Base-by-base conservation (phyloP, 2,113 vertebrate species). In the Azemiops feae region DNA sequence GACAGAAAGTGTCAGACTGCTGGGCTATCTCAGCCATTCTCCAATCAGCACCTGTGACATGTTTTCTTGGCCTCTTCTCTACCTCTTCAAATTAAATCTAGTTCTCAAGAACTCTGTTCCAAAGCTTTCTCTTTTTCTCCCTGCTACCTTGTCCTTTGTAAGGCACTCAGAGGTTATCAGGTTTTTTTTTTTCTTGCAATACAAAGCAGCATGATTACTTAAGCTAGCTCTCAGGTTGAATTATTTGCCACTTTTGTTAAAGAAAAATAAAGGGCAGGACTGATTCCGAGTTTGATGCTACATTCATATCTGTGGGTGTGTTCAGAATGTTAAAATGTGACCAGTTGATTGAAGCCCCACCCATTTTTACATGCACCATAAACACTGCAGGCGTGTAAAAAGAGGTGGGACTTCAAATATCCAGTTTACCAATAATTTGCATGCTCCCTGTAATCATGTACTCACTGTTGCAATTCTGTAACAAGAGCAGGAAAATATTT, bases 51-150 rank as follows among this genome's bases (percentile, higher is more conserved):
- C 60, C 4, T 30, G n/a, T 39, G 90, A 25, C 91, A 91, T n/a
- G 0, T 2, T 52, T 87, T 91, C 55, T 34, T 74, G 53, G 85
- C 55, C 91, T 92, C 92, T 88, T 20, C 91, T 93, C 69, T 52
- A 23, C 87, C 55, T 34, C 52, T 91, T 95, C 89, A 94, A 94
- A 96, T 92, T 93, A 94, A 97, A 94, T 81, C 22, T 53, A 60
- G 23, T 90, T 50, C 55, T 69, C 25, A 50, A 87, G 95, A 92
- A 34, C 85, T 0, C 30, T 9, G 12, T 88, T 94, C 94, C 89
- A 93, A 92, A 0, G 88, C 58, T 85, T 88, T 53, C 11, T 3
- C 91, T 89, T 89, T 69, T 81, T 6, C 47, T 23, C 16, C 2
- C 94, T 91, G 88, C 85, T 89, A 57, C 3, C 2, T 86, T 4